Percentiles rank a stretch among this genome's conserved stretches.
Conservation (phyloP, 2,888 invertebrate genomes). For the Erebia palarica region DNA sequence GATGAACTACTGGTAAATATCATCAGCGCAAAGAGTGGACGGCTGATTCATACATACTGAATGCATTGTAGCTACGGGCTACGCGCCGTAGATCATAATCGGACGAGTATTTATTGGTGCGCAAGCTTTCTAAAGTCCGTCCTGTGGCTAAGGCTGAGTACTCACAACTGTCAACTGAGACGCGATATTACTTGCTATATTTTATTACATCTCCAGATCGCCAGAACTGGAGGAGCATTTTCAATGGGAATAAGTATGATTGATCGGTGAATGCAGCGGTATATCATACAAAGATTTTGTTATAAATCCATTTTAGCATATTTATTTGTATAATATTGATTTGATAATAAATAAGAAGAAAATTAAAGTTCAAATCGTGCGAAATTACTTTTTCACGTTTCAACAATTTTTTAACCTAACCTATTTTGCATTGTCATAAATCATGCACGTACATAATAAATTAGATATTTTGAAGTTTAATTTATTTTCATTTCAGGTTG, state of each 20-base stretch:
- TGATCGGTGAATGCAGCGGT: constrained; percentile 23
- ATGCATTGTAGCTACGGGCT: constrained; percentile 73
- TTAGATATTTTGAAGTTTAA: no score
- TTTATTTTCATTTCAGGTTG: no score
- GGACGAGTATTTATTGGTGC: constrained; percentile 77
- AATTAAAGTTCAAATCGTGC: background rate
- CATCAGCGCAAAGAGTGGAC: constrained; percentile 45
- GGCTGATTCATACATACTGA: constrained; percentile 49
- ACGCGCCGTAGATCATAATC: constrained; percentile 81
- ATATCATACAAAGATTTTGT: constrained; percentile 17
- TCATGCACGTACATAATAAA: no score
- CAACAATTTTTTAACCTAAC: no score
- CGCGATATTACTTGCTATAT: constrained; percentile 55
- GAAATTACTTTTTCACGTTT: background rate
- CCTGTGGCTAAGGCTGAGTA: constrained; percentile 53
- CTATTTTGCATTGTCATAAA: no score
- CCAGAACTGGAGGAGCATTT: constrained; percentile 13
- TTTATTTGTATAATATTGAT: constrained; percentile 21
- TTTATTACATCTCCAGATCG: constrained; percentile 42
- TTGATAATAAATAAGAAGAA: constrained; percentile 8
- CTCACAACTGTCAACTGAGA: constrained; percentile 67
- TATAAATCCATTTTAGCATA: constrained; percentile 22
- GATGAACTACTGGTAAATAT: constrained; percentile 49
- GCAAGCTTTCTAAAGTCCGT: constrained; percentile 71
- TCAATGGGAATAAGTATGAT: constrained; percentile 22